Conservation (phyloP, 2,888 invertebrate genomes). For the Patella caerulea region DNA sequence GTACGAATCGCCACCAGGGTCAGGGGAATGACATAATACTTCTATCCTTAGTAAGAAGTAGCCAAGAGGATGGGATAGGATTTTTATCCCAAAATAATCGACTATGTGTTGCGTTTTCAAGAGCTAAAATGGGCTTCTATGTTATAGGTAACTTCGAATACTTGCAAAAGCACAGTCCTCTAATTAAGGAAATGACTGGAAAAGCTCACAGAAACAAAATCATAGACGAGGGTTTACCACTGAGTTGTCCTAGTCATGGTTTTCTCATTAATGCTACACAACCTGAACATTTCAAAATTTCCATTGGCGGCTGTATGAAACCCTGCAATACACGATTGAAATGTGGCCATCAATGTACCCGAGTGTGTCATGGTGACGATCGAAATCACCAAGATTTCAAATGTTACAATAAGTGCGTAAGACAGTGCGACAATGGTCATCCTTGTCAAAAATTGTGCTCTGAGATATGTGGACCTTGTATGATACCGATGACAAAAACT, state of each 20-base stretch:
- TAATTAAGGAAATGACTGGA: constrained; percentile 43
- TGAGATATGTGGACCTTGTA: constrained; percentile 66
- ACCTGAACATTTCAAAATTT: constrained; percentile 44
- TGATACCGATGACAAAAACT: constrained; percentile 39
- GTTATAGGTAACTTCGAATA: constrained; percentile 65
- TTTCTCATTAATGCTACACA: constrained; percentile 25
- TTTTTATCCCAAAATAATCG: constrained; percentile 64
- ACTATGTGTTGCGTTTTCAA: constrained; percentile 68
- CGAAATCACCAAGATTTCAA: constrained; percentile 29
- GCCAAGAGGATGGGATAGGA: constrained; percentile 59
- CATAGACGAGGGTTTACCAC: constrained; percentile 34
- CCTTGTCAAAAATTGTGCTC: constrained; percentile 56
- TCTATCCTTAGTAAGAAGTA: constrained; percentile 68
- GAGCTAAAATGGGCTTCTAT: constrained; percentile 68
- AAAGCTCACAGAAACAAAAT: constrained; percentile 30
- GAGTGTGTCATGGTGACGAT: constrained; percentile 40
- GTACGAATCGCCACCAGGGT: constrained; percentile 63
- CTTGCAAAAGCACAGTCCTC: constrained; percentile 36
- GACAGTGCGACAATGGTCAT: constrained; percentile 45
- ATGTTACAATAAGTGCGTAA: constrained; percentile 47
- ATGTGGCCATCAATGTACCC: constrained; percentile 43
- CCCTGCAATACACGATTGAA: constrained; percentile 43
- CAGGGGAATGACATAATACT: constrained; percentile 71
- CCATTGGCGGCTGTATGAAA: constrained; percentile 53
- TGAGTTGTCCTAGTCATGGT: constrained; percentile 59